phyloP scores from a whole-genome alignment of 2,888 invertebrate species.

The Lucinisca nassula region DNA sequence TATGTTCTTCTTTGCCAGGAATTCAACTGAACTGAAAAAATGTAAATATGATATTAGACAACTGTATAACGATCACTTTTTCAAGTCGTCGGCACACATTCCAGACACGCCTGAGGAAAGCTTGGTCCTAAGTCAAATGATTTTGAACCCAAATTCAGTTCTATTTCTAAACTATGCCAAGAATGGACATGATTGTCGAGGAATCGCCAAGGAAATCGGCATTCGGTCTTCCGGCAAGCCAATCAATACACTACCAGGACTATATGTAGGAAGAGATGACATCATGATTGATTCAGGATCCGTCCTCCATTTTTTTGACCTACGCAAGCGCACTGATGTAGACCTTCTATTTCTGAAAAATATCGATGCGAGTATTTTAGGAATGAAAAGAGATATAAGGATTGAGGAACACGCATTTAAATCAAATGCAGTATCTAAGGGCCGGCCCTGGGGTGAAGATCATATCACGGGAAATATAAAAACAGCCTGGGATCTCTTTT shows the following conservation, averaged over 20 bases:
- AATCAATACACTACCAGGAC: background rate
- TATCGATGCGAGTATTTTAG: background rate
- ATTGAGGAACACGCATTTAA: background rate
- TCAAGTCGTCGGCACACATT: slow-evolving; percentile 9
- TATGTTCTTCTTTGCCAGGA: background rate
- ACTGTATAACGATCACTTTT: background rate
- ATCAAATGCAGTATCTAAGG: background rate
- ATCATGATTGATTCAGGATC: background rate
- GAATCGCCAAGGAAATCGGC: background rate
- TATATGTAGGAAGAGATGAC: slow-evolving; percentile 19
- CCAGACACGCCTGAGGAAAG: background rate
- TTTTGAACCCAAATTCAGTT: background rate
- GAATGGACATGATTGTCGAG: background rate
- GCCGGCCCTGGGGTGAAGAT: background rate
- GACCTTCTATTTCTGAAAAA: background rate
- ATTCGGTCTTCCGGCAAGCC: background rate
- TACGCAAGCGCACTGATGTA: background rate
- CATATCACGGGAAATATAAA: background rate
- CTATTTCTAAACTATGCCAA: slow-evolving; percentile 1
- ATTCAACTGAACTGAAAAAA: background rate
- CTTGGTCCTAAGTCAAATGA: background rate
- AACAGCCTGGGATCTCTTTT: background rate
- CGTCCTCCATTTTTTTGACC: background rate
- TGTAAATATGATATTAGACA: background rate
- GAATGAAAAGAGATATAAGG: background rate